These are phyloP conservation scores for Catalaphyllia jardinei DNA, from an alignment of 64 coral and sea anemone genomes.

Conservation along the genomic window DNA sequence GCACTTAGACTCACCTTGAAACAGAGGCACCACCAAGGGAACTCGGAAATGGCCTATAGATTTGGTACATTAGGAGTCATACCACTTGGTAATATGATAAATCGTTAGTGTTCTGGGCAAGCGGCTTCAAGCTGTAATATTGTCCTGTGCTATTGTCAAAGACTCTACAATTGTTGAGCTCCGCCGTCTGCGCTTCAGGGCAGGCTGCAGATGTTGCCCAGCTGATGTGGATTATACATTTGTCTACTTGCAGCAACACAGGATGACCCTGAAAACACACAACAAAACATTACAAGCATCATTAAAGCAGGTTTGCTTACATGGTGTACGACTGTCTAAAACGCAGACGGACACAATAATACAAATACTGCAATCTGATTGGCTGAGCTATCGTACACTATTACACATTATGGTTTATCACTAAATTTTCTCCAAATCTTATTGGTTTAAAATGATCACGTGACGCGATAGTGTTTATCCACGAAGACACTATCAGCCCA, in stretches of 20 bases:
- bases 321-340: too few species aligned
- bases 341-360: too few species aligned
- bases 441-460: too few species aligned
- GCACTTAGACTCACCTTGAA: too few species aligned
- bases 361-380: background rate
- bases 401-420: too few species aligned
- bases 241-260: background rate
- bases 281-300: too few species aligned
- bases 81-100: background rate
- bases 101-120: background rate
- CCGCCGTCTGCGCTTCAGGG: background rate
- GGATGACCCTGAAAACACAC: conserved; percentile 32
- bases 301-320: too few species aligned
- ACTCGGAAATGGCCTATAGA: too few species aligned
- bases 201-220: conserved; percentile 56
- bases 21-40: too few species aligned
- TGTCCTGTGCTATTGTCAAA: conserved; percentile 38
- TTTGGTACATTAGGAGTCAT: background rate
- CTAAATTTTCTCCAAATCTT: too few species aligned
- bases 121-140: conserved; percentile 28
- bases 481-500: too few species aligned
- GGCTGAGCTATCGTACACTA: background rate
- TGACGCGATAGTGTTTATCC: too few species aligned
- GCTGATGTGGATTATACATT: background rate
- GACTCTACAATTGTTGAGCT: conserved; percentile 23